Evolutionary conservation across 2,888 invertebrate species (phyloP).

Genomic region (Pimpla rufipes): DNA sequence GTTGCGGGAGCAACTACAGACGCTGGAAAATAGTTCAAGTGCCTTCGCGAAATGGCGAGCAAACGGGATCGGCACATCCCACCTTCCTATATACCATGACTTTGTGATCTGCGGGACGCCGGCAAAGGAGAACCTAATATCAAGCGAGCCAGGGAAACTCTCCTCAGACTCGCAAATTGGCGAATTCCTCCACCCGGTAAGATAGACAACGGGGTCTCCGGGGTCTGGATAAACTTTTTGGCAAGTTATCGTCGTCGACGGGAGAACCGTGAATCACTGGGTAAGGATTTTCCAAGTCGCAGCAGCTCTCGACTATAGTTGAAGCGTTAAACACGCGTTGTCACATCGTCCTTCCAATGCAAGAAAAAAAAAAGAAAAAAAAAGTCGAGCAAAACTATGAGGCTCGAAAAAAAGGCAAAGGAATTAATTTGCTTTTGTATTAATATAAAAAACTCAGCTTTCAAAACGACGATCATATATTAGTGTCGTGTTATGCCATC

Average conservation of each 20-base stretch:
- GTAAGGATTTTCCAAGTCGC: conserved; percentile 35
- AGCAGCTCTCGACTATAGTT: conserved; percentile 10
- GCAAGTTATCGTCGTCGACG: conserved; percentile 34
- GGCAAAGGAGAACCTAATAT: conserved; percentile 50
- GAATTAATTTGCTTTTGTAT: no score
- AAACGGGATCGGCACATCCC: conserved; percentile 15
- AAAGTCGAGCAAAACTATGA: neutral
- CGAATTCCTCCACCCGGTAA: conserved; percentile 47
- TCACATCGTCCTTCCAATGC: neutral
- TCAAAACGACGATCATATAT: neutral
- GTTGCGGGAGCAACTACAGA: conserved; percentile 1
- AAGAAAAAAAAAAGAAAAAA: neutral
- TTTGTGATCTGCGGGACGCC: conserved; percentile 33
- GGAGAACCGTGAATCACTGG: conserved; percentile 50
- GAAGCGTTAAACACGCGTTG: conserved; percentile 9
- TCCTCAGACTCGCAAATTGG: conserved; percentile 58
- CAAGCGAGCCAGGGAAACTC: conserved; percentile 44
- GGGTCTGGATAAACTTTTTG: conserved; percentile 49
- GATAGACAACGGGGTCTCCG: conserved; percentile 46
- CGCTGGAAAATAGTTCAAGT: conserved; percentile 20
- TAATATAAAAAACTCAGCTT: neutral
- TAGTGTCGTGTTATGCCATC: neutral
- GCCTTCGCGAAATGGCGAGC: neutral
- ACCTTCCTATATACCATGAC: neutral
- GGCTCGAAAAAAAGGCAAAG: no score